Base-by-base conservation (phyloP, 2,797 vertebrate species). In the Danio tinwini region DNA sequence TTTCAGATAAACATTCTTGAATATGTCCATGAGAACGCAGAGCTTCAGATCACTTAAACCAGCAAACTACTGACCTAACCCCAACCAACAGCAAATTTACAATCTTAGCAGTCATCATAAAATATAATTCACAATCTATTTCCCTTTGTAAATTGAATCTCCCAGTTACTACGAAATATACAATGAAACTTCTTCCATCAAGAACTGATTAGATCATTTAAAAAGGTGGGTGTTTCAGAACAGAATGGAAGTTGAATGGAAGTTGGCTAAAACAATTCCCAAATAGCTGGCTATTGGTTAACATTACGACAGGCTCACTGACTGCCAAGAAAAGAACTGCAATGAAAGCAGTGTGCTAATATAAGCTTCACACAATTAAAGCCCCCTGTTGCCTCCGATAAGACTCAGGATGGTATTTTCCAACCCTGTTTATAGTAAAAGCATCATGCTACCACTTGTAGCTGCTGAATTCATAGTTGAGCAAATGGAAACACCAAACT, bases 321-420 rank as follows among this genome's bases (percentile, higher is more conserved):
- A 47, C 53, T 73, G 13, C 19, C 53, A 73, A 45, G 42, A 58
- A 29, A 58, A 21, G 21, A 6, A 10, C 5, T 14, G 5, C 47
- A 16, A 73, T 44, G 39, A 72, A 72, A 58, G 56, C 52, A 58
- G 40, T 29, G 69, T 44, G 17, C 53, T 58, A 58, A 58, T 44
- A 72, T 45, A 72, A 58, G 40, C 53, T 72, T 58, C 39, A 70
- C 49, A 19, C 68, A 44, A 56, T 72, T 44, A 72, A 21, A 58
- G 53, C 68, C n/a, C 44, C 10, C 68, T 17, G 50, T 7, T 42
- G 68, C 37, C 69, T 72, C 53, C 42, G 69, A 71, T 58, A 72
- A 45, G 40, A 16, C 53, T 58, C 53, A 29, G 39, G 68, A 50
- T 70, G 67, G 67, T 58, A 29, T 55, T 72, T 56, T 72, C 69